Base-by-base conservation (phyloP, 2,113 vertebrate species). In the Corythoichthys intestinalis region DNA sequence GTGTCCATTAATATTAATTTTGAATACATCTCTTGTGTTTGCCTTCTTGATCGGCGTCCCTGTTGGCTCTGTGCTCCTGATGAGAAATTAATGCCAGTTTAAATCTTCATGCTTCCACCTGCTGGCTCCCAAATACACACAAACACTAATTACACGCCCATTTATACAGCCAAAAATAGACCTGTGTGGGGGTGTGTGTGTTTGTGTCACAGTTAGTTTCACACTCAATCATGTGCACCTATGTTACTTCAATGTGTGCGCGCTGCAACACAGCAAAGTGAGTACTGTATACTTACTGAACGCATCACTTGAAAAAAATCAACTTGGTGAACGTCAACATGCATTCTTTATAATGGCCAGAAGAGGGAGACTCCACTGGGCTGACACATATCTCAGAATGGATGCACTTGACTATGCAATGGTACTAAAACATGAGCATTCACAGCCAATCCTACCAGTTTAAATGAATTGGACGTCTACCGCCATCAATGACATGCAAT, bases 1-100 rank as follows among this genome's bases (percentile, higher is more conserved):
- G 4, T 35, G 28, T 57, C 56, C 12, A 35, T 34, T 10, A 57
- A 58, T 37, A 58, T 4, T 58, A 38, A 59, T 59, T 59, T 59
- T 8, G 10, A 12, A 28, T 37, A 2, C 34, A 35, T 38, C 20
- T 59, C 28, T 35, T 57, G 54, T 35, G 14, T 35, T 57, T 28
- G 11, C 73, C 44, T 39, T 52, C 46, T 64, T 54, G 20, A 62
- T 69, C 56, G 71, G 12, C 41, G 4, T 63, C 65, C 39, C 13
- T 62, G 58, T 15, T 34, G 38, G 44, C 56, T 65, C 48, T 60
- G 59, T 47, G 38, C 66, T 73, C 48, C 71, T 82, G 69, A 81
- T 78, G 76, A 83, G 67, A 81, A 67, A 76, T 73, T 79, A 83
- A 80, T 73, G 71, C 65, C 58, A 79, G 67, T 71, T 75, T 73